Conservation (phyloP, 2,797 vertebrate species). For the Protonibea diacanthus region DNA sequence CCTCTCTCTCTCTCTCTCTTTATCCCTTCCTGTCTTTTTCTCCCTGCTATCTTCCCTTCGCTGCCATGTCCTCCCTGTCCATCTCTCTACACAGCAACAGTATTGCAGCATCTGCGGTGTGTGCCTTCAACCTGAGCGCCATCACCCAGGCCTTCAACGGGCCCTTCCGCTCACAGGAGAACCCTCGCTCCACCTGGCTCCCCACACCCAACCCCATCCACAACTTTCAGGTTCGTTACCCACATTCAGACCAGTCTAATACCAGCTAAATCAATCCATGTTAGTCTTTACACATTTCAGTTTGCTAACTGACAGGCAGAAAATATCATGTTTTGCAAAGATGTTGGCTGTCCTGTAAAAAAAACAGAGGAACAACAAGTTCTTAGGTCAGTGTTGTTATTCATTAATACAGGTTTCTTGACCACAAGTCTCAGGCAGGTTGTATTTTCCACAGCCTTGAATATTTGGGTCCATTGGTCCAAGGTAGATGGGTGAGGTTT, state of each 20-base stretch:
- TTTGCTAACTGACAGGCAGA: not conserved
- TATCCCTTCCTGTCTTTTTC: not conserved
- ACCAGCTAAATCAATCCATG: not conserved
- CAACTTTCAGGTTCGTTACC: slow-evolving; percentile 82
- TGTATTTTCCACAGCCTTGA: not conserved
- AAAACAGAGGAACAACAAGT: not conserved
- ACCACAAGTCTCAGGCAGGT: not conserved
- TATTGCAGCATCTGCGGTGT: slow-evolving; percentile 97
- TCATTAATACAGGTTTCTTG: too few species aligned
- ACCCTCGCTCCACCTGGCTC: slow-evolving; percentile 97
- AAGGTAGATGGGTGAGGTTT: not conserved
- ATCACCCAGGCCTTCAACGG: slow-evolving; percentile 97
- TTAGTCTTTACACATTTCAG: too few species aligned
- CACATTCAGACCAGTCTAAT: not conserved
- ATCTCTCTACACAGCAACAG: slow-evolving; percentile 90
- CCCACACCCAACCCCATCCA: slow-evolving; percentile 93
- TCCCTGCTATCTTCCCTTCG: not conserved
- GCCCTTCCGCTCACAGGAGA: slow-evolving; percentile 97
- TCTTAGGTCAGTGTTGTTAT: too few species aligned
- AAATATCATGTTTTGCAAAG: not conserved
- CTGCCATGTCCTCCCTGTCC: slow-evolving; percentile 2
- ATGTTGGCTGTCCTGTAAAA: not conserved
- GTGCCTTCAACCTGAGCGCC: slow-evolving; percentile 98
- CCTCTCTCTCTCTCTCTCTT: not conserved
- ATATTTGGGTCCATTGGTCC: not conserved